Percentiles rank a stretch among this genome's conserved stretches.
phyloP scores from a whole-genome alignment of 1,140 invertebrate genomes.

The Alviniconcha marisindica region DNA sequence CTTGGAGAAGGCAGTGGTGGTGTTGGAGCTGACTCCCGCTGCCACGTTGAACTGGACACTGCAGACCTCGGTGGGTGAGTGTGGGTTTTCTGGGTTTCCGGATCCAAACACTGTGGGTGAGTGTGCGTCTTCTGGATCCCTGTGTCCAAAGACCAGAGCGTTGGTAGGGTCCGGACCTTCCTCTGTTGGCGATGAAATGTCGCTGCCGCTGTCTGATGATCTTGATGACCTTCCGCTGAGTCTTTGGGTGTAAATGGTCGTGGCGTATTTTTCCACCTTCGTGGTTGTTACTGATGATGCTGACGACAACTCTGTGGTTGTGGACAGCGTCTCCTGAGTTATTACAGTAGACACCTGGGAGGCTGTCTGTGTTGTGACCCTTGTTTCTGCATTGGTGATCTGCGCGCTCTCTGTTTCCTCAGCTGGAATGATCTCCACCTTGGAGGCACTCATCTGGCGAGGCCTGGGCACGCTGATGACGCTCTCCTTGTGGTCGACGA shows the following conservation, averaged over 20 bases:
- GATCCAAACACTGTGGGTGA: too few relatives aligned
- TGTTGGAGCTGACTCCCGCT: neutral
- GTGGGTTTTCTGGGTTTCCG: neutral
- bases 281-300: too few relatives aligned
- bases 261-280: neutral
- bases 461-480: neutral
- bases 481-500: slow-evolving; percentile 22
- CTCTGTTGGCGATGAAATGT: neutral
- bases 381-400: neutral
- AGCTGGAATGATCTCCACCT: slow-evolving; percentile 20
- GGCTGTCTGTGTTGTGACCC: neutral
- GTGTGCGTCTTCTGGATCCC: neutral
- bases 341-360: neutral
- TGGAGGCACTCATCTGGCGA: neutral
- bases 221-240: slow-evolving; percentile 17
- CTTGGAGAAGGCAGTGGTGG: slow-evolving; percentile 27
- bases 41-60: neutral
- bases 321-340: neutral
- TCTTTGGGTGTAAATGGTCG: slow-evolving; percentile 1
- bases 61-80: slow-evolving; percentile 13
- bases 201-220: neutral
- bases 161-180: neutral
- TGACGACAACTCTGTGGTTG: neutral
- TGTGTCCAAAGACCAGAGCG: neutral
- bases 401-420: neutral